phyloP scores from a whole-genome alignment of 2,888 invertebrate species.

The Microplitis deprimator region DNA sequence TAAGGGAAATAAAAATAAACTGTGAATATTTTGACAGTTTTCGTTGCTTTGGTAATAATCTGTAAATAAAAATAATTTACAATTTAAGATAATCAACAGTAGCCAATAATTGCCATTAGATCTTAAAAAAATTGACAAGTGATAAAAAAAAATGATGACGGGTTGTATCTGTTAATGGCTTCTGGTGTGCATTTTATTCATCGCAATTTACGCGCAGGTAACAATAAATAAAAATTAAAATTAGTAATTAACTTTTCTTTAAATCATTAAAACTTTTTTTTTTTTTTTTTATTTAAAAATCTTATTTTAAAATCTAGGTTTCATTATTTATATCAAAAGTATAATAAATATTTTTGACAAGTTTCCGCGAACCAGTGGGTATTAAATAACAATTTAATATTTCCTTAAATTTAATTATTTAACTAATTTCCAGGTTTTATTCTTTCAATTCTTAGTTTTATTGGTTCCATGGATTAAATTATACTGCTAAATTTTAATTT shows the following conservation, averaged over 20 bases:
- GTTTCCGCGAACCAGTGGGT: slow-evolving; percentile 1
- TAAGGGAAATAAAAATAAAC: slow-evolving; percentile 53
- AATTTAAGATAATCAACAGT: slow-evolving; percentile 65
- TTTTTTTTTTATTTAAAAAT: too few relatives aligned
- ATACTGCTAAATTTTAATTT: too few relatives aligned
- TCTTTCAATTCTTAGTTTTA: too few relatives aligned
- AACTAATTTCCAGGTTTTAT: too few relatives aligned
- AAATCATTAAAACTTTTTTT: background rate
- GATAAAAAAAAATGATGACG: background rate
- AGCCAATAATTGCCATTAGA: slow-evolving; percentile 36
- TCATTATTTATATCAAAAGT: background rate
- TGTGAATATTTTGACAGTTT: slow-evolving; percentile 61
- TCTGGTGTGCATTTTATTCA: slow-evolving; percentile 30
- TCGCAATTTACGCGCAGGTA: slow-evolving; percentile 5
- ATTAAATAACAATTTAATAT: background rate
- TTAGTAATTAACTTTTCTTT: background rate
- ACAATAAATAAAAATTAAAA: slow-evolving; percentile 13
- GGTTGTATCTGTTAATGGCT: slow-evolving; percentile 15
- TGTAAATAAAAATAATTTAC: slow-evolving; percentile 70
- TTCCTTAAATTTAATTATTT: background rate
- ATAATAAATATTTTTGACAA: background rate
- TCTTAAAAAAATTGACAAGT: background rate
- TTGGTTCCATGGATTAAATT: too few relatives aligned
- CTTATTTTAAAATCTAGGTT: background rate
- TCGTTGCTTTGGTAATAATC: slow-evolving; percentile 65